Percentiles rank a stretch among this genome's conserved stretches.
phyloP scores from a whole-genome alignment of 2,113 vertebrate species.

The Tapirus terrestris region DNA sequence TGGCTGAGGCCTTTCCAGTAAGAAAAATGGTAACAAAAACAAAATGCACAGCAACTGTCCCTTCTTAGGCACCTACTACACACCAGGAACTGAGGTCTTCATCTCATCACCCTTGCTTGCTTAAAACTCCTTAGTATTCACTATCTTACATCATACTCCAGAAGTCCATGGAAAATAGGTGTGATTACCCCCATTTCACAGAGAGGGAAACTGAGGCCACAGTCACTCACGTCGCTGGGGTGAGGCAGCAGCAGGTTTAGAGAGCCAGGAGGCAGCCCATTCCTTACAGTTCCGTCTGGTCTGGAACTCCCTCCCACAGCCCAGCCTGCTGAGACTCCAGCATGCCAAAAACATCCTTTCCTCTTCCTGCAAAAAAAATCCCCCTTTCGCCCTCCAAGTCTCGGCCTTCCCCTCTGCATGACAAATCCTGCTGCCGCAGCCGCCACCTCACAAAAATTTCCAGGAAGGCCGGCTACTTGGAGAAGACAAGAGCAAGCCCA shows the following conservation, averaged over 20 bases:
- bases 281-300: not conserved
- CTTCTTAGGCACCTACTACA: not conserved
- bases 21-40: not conserved
- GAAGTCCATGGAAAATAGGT: not conserved
- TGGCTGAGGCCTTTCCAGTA: conserved; percentile 5
- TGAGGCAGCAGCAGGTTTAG: not conserved
- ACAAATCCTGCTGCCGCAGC: conserved; percentile 61
- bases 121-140: not conserved
- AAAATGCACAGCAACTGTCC: no score
- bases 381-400: conserved; percentile 41
- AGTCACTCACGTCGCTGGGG: not conserved
- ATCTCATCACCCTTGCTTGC: not conserved
- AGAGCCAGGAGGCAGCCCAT: not conserved
- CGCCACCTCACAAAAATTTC: conserved; percentile 71
- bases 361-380: conserved; percentile 61
- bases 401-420: conserved; percentile 26
- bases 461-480: conserved; percentile 66
- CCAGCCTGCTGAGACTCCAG: conserved; percentile 32
- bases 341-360: conserved; percentile 65
- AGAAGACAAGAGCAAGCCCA: conserved; percentile 31
- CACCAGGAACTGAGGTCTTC: not conserved
- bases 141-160: not conserved
- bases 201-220: conserved; percentile 16
- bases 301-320: conserved; percentile 35
- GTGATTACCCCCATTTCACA: not conserved